Percentiles rank a stretch among this genome's conserved stretches.
phyloP scores from a whole-genome alignment of 2,113 vertebrate genomes.

The Canis aureus region DNA sequence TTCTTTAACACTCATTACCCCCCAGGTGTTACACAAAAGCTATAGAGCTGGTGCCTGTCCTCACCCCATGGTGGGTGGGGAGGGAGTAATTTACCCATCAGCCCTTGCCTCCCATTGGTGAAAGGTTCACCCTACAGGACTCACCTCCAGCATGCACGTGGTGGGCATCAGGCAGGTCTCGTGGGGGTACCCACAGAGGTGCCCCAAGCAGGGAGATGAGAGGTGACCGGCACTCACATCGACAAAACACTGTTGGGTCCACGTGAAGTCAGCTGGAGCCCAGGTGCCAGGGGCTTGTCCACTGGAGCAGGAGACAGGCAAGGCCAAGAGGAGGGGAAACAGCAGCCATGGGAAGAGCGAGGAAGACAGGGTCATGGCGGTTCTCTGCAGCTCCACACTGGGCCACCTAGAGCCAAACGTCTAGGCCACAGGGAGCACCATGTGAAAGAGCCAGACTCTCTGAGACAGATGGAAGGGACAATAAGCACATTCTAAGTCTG shows the following conservation, averaged over 20 bases:
- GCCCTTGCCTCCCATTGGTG: background rate
- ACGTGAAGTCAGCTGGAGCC: background rate
- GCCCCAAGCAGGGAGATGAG: background rate
- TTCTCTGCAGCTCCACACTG: background rate
- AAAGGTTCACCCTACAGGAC: background rate
- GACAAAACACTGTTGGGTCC: background rate
- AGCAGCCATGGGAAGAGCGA: background rate
- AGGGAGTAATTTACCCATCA: no score
- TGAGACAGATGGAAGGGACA: background rate
- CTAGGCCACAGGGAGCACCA: background rate
- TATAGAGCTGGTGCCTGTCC: background rate
- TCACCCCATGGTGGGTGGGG: fast-evolving
- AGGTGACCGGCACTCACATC: background rate
- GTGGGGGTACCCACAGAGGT: background rate
- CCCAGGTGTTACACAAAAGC: background rate
- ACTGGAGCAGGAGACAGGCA: background rate
- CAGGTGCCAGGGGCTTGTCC: background rate
- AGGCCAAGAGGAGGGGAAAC: background rate
- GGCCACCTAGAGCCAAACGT: background rate
- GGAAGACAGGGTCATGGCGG: background rate
- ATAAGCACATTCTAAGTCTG: background rate
- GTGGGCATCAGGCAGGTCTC: background rate
- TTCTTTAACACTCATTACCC: background rate
- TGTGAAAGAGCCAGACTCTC: background rate
- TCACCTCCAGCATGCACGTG: background rate